These are phyloP conservation scores for Tetrao urogallus DNA, from an alignment of 2,113 vertebrate species.

Conservation along the genomic window DNA sequence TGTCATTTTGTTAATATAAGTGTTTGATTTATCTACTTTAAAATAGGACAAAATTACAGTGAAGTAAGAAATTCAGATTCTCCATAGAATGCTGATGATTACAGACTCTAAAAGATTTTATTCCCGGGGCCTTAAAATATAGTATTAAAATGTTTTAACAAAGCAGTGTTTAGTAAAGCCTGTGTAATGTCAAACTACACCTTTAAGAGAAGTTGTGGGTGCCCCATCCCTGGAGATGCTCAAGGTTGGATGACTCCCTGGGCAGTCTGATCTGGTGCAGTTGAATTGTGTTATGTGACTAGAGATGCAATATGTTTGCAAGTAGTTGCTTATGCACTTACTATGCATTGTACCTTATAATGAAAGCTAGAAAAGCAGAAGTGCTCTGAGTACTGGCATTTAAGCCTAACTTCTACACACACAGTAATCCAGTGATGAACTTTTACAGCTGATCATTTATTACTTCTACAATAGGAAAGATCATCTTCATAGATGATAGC, in stretches of 20 bases:
- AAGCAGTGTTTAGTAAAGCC: background rate
- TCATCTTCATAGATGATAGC: background rate
- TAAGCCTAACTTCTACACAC: background rate
- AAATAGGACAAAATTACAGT: background rate
- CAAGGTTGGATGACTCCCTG: too few species aligned
- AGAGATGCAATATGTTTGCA: fast-evolving
- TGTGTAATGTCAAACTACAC: background rate
- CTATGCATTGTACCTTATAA: fast-evolving
- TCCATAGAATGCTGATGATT: background rate
- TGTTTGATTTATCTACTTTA: conserved; percentile 33
- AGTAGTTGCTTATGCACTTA: background rate
- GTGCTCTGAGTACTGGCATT: background rate
- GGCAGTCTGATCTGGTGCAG: background rate
- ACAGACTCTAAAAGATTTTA: background rate
- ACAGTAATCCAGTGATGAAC: background rate
- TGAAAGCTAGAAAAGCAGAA: background rate
- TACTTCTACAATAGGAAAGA: background rate
- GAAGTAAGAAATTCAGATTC: conserved; percentile 3
- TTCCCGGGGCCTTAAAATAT: background rate
- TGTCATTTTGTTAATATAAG: conserved; percentile 42
- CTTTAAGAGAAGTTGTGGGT: background rate
- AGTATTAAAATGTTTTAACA: background rate
- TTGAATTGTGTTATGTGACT: fast-evolving
- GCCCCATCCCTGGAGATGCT: too few species aligned
- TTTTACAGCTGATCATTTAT: background rate